phyloP scores from a whole-genome alignment of 2,888 invertebrate genomes.

The Cremastobaeus sp. region DNA sequence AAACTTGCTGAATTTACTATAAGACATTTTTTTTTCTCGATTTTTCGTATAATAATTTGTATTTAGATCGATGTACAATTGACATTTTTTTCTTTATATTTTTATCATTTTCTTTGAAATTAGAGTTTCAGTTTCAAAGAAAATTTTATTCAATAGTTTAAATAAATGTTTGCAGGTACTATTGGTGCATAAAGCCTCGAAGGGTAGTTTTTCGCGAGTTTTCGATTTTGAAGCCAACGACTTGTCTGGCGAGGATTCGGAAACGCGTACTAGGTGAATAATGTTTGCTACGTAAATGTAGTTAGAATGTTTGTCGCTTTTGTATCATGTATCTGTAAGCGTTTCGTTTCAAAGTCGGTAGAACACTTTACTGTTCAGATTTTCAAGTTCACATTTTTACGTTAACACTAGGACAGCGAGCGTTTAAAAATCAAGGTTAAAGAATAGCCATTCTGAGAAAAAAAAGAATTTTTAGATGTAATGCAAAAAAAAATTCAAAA shows the following conservation, averaged over 20 bases:
- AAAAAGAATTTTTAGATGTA: no score
- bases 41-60: background rate
- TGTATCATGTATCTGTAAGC: slow-evolving; percentile 21
- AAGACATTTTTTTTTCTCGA: background rate
- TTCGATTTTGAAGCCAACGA: slow-evolving; percentile 96
- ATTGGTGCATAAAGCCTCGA: slow-evolving; percentile 92
- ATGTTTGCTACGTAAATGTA: slow-evolving; percentile 62
- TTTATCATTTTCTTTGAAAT: no score
- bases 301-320: slow-evolving; percentile 21
- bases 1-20: background rate
- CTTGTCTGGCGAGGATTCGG: slow-evolving; percentile 88
- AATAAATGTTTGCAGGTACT: slow-evolving; percentile 89
- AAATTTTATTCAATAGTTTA: no score
- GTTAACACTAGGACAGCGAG: no score
- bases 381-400: slow-evolving; percentile 10
- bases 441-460: no score
- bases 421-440: no score
- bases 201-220: slow-evolving; percentile 94
- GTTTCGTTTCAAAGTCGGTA: slow-evolving; percentile 19
- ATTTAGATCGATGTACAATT: no score
- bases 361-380: slow-evolving; percentile 5
- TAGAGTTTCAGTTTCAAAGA: no score
- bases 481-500: no score
- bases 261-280: slow-evolving; percentile 85
- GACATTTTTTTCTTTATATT: no score